phyloP scores from a whole-genome alignment of 2,113 vertebrate genomes.

The Crocuta crocuta region DNA sequence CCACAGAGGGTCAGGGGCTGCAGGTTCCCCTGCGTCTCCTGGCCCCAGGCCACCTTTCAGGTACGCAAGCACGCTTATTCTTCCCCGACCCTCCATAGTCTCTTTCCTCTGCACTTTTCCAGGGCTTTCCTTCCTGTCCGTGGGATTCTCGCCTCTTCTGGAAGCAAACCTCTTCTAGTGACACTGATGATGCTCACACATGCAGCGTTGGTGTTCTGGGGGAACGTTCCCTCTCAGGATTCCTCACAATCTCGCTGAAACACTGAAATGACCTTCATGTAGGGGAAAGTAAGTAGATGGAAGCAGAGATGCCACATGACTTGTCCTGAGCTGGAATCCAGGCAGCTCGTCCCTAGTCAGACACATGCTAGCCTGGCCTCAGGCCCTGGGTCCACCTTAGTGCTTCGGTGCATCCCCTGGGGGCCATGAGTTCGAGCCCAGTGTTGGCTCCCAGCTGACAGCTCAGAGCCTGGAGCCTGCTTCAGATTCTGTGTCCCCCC shows the following conservation, averaged over 20 bases:
- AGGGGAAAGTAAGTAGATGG: background rate
- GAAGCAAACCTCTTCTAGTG: background rate
- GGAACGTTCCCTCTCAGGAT: background rate
- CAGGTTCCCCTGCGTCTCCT: too few species aligned
- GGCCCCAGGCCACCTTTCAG: background rate
- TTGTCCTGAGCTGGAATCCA: background rate
- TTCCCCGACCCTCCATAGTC: background rate
- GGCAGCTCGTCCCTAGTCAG: fast-evolving
- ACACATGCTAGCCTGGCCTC: background rate
- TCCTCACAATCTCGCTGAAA: background rate
- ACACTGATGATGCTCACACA: background rate
- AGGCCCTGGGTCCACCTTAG: too few species aligned
- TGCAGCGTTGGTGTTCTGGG: background rate
- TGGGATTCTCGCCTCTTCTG: background rate
- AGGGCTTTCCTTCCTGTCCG: background rate
- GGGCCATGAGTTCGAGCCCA: background rate
- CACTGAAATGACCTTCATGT: background rate
- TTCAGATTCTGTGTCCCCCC: too few species aligned
- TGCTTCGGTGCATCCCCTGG: background rate
- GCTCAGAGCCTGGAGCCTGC: too few species aligned
- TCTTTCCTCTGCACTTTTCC: background rate
- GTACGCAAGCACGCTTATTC: background rate
- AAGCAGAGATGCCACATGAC: background rate
- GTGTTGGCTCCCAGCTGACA: too few species aligned
- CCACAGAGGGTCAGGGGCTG: background rate